phyloP scores from a whole-genome alignment of 2,797 vertebrate genomes.

The Denticeps clupeoides region DNA sequence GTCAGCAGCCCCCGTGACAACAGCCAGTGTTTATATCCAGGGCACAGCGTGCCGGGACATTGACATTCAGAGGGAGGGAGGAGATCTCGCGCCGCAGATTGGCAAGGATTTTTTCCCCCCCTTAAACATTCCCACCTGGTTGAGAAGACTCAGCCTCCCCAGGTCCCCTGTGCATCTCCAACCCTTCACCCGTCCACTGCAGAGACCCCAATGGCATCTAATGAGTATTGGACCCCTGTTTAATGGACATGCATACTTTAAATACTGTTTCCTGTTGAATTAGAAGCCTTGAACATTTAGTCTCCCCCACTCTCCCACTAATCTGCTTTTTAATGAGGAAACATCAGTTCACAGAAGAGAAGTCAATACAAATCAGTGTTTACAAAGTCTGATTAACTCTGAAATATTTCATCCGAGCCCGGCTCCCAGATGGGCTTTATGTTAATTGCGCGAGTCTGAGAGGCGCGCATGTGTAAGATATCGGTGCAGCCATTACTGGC shows the following conservation, averaged over 20 bases:
- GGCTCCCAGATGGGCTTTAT: conserved; percentile 67
- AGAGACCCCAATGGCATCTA: conserved; percentile 36
- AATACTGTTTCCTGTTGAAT: conserved; percentile 63
- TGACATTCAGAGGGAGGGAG: conserved; percentile 16
- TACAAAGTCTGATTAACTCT: conserved; percentile 90
- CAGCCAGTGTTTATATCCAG: conserved; percentile 13
- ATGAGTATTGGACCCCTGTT: conserved; percentile 42
- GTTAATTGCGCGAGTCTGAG: conserved; percentile 68
- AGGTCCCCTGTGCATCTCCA: conserved; percentile 8
- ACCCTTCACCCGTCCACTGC: conserved; percentile 14
- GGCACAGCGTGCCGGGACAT: conserved; percentile 14
- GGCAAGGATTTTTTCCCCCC: conserved; percentile 14
- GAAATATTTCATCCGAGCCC: conserved; percentile 84
- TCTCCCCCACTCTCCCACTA: conserved; percentile 75
- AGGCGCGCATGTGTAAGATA: no score
- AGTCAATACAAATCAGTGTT: conserved; percentile 99
- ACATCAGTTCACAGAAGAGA: conserved; percentile 90
- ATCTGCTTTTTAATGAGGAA: conserved; percentile 97
- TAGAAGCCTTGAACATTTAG: conserved; percentile 64
- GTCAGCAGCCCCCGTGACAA: no score
- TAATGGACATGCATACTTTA: conserved; percentile 46
- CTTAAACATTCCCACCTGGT: conserved; percentile 17
- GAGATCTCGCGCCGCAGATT: conserved; percentile 21
- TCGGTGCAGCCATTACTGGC: not conserved
- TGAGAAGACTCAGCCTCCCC: conserved; percentile 14